A percentile compares a stretch with the other conserved stretches of the same genome.
These are phyloP conservation scores for Scaeva pyrastri DNA, from an alignment of 2,888 invertebrate species.

Conservation along the genomic window DNA sequence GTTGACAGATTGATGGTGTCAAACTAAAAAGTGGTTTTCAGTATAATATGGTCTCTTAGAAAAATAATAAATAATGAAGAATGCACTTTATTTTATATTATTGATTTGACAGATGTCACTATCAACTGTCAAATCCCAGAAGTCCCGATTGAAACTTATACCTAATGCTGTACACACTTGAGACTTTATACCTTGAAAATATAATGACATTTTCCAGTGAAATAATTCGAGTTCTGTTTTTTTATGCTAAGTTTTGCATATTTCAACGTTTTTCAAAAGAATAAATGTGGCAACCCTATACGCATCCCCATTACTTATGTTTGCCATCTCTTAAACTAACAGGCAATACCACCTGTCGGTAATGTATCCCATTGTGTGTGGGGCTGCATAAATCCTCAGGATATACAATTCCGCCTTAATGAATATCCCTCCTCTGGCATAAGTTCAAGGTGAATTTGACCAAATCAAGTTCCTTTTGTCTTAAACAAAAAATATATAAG, in stretches of 20 bases:
- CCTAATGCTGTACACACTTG: too few species aligned
- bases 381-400: slow-evolving; percentile 57
- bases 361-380: slow-evolving; percentile 33
- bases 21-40: too few species aligned
- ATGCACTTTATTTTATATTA: too few species aligned
- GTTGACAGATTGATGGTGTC: too few species aligned
- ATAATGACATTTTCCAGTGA: too few species aligned
- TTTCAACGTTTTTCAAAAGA: not conserved
- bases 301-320: not conserved
- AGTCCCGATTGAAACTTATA: too few species aligned
- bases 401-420: slow-evolving; percentile 71
- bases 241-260: not conserved
- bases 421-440: slow-evolving; percentile 36
- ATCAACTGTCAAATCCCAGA: too few species aligned
- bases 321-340: not conserved
- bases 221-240: too few species aligned
- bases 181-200: too few species aligned
- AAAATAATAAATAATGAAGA: too few species aligned
- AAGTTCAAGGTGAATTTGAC: slow-evolving; percentile 5
- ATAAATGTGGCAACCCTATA: not conserved
- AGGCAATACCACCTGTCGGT: slow-evolving; percentile 30
- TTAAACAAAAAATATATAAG: not conserved
- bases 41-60: too few species aligned
- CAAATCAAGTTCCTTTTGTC: not conserved
- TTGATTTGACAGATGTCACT: too few species aligned